Conservation (phyloP, 1,140 invertebrate species). For the Papilio aristodemus region DNA sequence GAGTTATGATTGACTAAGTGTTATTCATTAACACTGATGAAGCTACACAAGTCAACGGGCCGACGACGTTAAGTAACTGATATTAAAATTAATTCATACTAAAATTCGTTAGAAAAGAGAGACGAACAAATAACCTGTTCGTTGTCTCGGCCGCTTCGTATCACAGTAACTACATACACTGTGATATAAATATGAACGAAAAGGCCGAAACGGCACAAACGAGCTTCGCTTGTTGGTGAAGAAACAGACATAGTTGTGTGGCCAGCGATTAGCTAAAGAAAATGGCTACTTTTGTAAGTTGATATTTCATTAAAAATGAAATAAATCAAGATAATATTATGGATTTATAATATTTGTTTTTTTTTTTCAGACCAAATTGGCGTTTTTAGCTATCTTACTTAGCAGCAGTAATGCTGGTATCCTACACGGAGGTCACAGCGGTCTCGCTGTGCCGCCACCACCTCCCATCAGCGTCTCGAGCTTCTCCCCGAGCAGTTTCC, state of each 20-base stretch:
- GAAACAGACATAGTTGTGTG: slow-evolving; percentile 59
- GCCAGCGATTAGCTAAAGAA: slow-evolving; percentile 77
- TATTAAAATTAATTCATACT: slow-evolving; percentile 60
- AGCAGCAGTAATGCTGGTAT: slow-evolving; percentile 60
- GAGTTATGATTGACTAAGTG: slow-evolving; percentile 42
- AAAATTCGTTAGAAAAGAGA: slow-evolving; percentile 71
- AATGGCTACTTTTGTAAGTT: slow-evolving; percentile 76
- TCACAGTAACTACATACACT: slow-evolving; percentile 45
- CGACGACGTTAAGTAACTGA: slow-evolving; percentile 62
- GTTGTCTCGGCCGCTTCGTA: slow-evolving; percentile 49
- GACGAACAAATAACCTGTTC: slow-evolving; percentile 60
- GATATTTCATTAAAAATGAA: slow-evolving; percentile 15
- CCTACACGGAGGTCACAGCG: slow-evolving; percentile 47
- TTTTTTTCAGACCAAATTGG: slow-evolving; percentile 69
- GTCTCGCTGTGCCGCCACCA: slow-evolving; percentile 37
- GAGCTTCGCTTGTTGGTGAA: slow-evolving; percentile 63
- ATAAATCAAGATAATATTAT: slow-evolving; percentile 11
- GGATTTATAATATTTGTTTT: slow-evolving; percentile 20
- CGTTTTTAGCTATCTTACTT: slow-evolving; percentile 64
- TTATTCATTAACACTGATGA: slow-evolving; percentile 42
- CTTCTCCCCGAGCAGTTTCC: slow-evolving; percentile 68
- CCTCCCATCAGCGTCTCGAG: slow-evolving; percentile 50
- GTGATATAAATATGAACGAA: slow-evolving; percentile 72
- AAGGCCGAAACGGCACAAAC: slow-evolving; percentile 59
- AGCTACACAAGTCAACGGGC: slow-evolving; percentile 44